phyloP scores from a whole-genome alignment of 2,113 vertebrate genomes.

The Chaetops frenatus region DNA sequence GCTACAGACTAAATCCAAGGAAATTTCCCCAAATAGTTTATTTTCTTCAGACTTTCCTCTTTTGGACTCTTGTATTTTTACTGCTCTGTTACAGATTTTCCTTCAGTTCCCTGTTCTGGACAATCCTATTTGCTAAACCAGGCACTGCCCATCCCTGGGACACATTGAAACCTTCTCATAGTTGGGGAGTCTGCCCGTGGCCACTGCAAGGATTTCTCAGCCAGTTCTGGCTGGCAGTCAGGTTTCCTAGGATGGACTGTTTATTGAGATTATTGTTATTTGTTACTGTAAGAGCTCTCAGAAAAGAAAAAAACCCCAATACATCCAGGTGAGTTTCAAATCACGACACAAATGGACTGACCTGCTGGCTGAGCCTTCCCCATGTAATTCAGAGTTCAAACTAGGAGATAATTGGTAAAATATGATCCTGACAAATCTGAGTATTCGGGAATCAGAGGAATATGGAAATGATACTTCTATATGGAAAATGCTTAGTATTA shows the following conservation, averaged over 20 bases:
- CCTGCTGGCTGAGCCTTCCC: not conserved
- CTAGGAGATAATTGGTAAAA: not conserved
- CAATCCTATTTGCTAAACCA: not conserved
- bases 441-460: not conserved
- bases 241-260: not conserved
- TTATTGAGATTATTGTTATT: not conserved
- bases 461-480: not conserved
- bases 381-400: not conserved
- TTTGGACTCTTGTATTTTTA: not conserved
- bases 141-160: not conserved
- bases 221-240: not conserved
- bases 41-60: not conserved
- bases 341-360: not conserved
- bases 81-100: not conserved
- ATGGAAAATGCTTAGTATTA: not conserved
- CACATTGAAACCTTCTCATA: fast-evolving
- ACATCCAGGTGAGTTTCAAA: not conserved
- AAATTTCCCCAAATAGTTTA: not conserved
- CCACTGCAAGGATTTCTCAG: not conserved
- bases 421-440: not conserved
- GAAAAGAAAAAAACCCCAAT: not conserved
- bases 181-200: not conserved
- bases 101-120: not conserved
- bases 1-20: not conserved
- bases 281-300: not conserved